Evolutionary conservation across 1,140 invertebrate species (phyloP).

Genomic region (Nebria ingens): DNA sequence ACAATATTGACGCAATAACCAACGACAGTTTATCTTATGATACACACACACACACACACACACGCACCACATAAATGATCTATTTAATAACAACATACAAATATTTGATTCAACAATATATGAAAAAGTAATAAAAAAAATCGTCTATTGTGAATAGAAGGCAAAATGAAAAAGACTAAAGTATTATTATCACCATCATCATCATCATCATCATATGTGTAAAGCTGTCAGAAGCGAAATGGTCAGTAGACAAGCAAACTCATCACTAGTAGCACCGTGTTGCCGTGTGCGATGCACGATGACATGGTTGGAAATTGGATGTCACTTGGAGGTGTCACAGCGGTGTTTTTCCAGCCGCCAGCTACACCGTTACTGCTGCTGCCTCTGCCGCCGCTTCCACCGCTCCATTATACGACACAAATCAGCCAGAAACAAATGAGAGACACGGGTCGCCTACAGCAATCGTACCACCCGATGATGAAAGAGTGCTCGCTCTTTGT

Average conservation of each 20-base stretch:
- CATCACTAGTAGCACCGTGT: constrained; percentile 14
- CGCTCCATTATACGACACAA: constrained; percentile 33
- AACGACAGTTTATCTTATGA: constrained; percentile 6
- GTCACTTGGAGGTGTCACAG: constrained; percentile 37
- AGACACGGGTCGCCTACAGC: constrained; percentile 9
- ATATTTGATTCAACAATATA: too few species aligned
- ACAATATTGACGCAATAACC: constrained; percentile 12
- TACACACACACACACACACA: too few species aligned
- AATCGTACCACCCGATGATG: background rate
- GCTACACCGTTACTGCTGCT: constrained; percentile 25
- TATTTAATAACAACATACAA: too few species aligned
- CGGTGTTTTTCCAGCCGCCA: constrained; percentile 31
- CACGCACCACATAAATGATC: too few species aligned
- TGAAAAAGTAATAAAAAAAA: too few species aligned
- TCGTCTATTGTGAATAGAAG: too few species aligned
- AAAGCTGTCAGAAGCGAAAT: background rate
- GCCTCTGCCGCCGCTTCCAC: too few species aligned
- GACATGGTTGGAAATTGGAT: constrained; percentile 37
- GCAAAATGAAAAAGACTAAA: too few species aligned
- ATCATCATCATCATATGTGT: background rate
- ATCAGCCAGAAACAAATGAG: constrained; percentile 37
- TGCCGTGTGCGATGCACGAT: constrained; percentile 28
- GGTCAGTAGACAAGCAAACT: background rate
- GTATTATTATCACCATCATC: background rate
- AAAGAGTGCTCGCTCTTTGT: background rate